Evolutionary conservation across 2,113 vertebrate species (phyloP).

Genomic region (Tichodroma muraria): DNA sequence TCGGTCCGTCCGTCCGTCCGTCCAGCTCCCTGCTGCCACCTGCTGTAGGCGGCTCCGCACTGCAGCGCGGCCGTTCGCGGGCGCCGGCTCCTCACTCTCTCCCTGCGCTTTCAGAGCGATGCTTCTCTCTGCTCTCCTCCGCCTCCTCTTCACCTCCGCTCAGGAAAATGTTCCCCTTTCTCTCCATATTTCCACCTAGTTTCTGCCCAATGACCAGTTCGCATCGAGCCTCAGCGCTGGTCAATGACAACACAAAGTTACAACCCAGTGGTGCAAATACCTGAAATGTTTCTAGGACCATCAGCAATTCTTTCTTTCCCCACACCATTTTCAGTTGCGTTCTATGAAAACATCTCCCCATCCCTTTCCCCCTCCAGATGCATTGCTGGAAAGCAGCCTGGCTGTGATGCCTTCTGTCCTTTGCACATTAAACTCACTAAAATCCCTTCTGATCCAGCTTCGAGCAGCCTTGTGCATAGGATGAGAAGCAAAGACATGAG

Average conservation of each 20-base stretch:
- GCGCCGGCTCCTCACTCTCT: fast-evolving
- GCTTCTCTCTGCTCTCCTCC: neutral
- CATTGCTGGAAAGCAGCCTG: neutral
- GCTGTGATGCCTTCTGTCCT: neutral
- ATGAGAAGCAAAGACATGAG: neutral
- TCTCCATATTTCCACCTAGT: neutral
- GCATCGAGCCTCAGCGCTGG: fast-evolving
- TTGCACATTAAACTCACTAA: neutral
- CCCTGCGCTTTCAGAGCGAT: fast-evolving
- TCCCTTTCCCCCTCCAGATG: neutral
- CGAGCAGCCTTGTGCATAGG: neutral
- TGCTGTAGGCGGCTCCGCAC: neutral
- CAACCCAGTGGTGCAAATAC: fast-evolving
- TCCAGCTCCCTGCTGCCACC: conserved; percentile 42
- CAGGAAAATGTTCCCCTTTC: neutral
- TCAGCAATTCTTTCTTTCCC: neutral
- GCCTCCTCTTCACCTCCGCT: neutral
- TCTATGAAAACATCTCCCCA: neutral
- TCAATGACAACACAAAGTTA: neutral
- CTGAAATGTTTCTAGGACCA: neutral
- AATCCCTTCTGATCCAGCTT: neutral
- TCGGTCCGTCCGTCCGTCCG: neutral
- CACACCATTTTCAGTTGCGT: fast-evolving
- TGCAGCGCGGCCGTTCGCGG: neutral
- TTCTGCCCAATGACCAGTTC: neutral